Base-by-base conservation (phyloP, 2,888 invertebrate genomes). In the Macrosoma leucophasiata region DNA sequence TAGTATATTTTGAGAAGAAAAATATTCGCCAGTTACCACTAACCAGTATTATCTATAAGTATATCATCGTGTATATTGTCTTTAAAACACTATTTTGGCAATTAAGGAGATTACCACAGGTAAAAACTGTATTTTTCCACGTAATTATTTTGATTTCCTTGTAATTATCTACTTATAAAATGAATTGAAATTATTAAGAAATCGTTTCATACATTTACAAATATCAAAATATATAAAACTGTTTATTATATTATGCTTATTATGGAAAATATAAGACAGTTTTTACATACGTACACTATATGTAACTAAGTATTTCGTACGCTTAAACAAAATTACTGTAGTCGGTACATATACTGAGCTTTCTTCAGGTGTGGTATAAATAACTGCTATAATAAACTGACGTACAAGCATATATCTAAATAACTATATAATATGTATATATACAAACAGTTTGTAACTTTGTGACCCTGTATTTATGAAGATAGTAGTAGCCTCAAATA, bases 51-150 rank as follows among this genome's bases (percentile, higher is more conserved):
- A 23, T 11, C 28, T 28, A 19, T n/a, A 33, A 30, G 33, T 33
- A 29, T 26, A 28, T 36, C 30, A 28, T 33, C 25, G n/a, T 38
- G 12, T 41, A 29, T 23, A 33, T 44, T 36, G 19, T 26, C 32
- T 38, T 42, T 44, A 37, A 36, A 62, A 69, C 52, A 67, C 72
- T 79, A 82, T 78, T 82, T 84, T 84, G 82, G 82, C 82, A 82
- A 79, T 78, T 79, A 81, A 64, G 82, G 82, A 82, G 82, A 84
- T 76, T 75, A 81, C 78, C 82, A 84, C 82, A 84, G 81, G 64
- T 67, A 63, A n/a, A n/a, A 70, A 62, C 58, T 62, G 55, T 43
- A 55, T 53, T 55, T 47, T 46, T 39, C 46, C 37, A 40, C 17
- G 7, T 24, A 10, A 13, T 23, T 23, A 23, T 13, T 13, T 13